Evolutionary conservation across 2,888 invertebrate genomes (phyloP), one percentile per base, ranked within the genome.

Genomic region (Sinotaia quadrata): DNA sequence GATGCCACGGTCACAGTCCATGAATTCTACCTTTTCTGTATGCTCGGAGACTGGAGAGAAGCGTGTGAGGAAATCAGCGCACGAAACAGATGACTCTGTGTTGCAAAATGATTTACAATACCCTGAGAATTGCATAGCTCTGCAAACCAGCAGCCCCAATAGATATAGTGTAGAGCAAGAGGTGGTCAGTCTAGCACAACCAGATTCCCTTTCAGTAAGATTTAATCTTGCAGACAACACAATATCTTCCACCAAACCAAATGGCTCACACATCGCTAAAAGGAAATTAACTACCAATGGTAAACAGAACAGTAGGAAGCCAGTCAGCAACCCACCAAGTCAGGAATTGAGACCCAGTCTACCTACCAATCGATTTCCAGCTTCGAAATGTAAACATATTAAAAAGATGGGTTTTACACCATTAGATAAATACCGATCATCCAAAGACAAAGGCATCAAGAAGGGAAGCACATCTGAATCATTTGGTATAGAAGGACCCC

Each of bases 41-140:
- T 83, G 82, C 66, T 80, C 83, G 15, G 83, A 83, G 67, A 81
- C 81, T 4, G 80, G 81, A 18, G 81, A 82, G 60, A 75, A 75
- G 52, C 75, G 72, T 44, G 54, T 71, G 24, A 68, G 54, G 56
- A 24, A 29, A 8, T 67, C 31, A 29, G 24, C 37, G 18, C 63
- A 44, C 37, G 71, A 61, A 15, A 68, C 56, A 12, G 72, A 36
- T 24, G 15, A 5, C 5, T 44, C 34, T 24, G 60, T 73, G 27
- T 71, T 80, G n/a, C 63, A 76, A 63, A 81, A 74, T 70, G 81
- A 82, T 68, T 77, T 75, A 8, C 78, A 72, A 37, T 82, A 81
- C 66, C 80, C 81, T 18, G 78, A 73, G 10, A 69, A 67, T 36
- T 58, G 37, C 27, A 54, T 27, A 18, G 71, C 18, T 24, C 52